Base-by-base conservation (phyloP, 2,888 invertebrate genomes). In the Ischnus inquisitorius region DNA sequence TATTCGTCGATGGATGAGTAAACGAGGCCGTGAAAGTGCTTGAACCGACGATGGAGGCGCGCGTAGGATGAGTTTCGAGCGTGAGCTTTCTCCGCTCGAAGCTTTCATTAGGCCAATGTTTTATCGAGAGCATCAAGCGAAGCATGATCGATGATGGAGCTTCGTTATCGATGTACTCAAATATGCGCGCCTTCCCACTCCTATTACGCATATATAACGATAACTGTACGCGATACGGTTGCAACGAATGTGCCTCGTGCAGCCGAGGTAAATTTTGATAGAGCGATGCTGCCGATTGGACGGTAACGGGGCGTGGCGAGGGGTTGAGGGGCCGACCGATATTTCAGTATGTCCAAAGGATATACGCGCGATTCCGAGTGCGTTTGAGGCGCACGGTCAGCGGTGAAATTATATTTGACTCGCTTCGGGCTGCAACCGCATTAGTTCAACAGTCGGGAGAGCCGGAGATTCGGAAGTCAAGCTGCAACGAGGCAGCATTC, bases 111-210 rank as follows among this genome's bases (percentile, higher is more conserved):
- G 82, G 85, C 74, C 80, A 84, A 84, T 85, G 82, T 86, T 87
- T 87, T 85, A 85, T 88, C 86, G 81, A 86, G 85, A 82, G 85
- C 77, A 67, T 78, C 68, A 14, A 25, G 69, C 83, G 85, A 83
- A 82, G 65, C 84, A 87, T 88, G 89, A 90, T 90, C 88, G 86
- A 90, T 89, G 84, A 65, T 54, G 25, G 81, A 54, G 54, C 64
- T 78, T 81, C 77, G 77, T 80, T 84, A 78, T 62, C 64, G 48
- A 84, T 46, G 43, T 78, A 74, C 68, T 74, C 54, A 74, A 84
- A 67, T 46, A 72, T 78, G 77, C 62, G 75, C 74, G 60, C 54
- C 46, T n/a, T n/a, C 39, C 39, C 8, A 68, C 16, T 14, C 22
- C n/a, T 28, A 8, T 25, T 19, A 14, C 60, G n/a, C 62, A 28